Conservation (phyloP, 2,797 vertebrate species). For the Mormyrops attenuatus region DNA sequence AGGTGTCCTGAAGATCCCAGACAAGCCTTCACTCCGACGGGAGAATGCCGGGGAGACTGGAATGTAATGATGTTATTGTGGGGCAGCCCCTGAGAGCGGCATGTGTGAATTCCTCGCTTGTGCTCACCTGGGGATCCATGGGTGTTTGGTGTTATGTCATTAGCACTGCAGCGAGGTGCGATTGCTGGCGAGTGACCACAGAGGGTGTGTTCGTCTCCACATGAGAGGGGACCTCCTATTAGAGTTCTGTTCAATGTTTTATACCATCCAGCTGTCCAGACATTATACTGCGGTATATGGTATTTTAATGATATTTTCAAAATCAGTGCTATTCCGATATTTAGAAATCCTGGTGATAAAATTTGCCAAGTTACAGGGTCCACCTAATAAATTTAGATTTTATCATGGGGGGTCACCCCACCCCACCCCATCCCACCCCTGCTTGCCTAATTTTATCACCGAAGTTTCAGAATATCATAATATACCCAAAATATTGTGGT, state of each 20-base stretch:
- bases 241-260: neutral
- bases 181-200: neutral
- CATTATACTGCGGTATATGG: neutral
- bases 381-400: neutral
- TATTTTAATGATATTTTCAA: neutral
- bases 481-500: neutral
- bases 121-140: neutral
- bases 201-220: neutral
- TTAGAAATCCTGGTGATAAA: neutral
- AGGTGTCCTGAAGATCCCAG: neutral
- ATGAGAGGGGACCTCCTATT: neutral
- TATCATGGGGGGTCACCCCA: neutral
- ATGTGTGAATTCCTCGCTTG: neutral
- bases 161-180: neutral
- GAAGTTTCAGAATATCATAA: neutral
- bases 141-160: neutral
- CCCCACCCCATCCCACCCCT: too few relatives aligned
- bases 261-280: neutral
- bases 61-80: neutral
- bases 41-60: neutral
- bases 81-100: neutral
- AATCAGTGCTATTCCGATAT: neutral
- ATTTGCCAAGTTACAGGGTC: neutral
- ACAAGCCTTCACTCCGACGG: neutral
- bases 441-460: neutral